phyloP scores from a whole-genome alignment of 2,113 vertebrate species.

The Motacilla tschutschensis region DNA sequence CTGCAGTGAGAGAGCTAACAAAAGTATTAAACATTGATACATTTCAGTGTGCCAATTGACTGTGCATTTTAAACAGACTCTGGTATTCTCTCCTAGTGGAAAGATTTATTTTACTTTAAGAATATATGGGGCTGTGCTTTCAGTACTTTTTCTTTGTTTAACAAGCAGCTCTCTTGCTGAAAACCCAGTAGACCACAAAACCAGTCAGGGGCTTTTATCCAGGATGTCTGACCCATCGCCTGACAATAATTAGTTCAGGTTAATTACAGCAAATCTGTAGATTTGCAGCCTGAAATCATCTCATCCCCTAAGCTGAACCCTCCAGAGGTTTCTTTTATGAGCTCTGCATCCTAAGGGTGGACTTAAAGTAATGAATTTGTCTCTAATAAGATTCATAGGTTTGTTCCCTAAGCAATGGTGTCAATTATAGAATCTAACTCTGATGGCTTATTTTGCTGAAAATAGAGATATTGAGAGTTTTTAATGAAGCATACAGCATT shows the following conservation, averaged over 20 bases:
- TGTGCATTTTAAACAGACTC: conserved; percentile 32
- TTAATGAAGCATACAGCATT: conserved; percentile 20
- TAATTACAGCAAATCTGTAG: conserved; percentile 84
- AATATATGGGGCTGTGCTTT: conserved; percentile 15
- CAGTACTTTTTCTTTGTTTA: conserved; percentile 50
- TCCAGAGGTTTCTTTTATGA: conserved; percentile 79
- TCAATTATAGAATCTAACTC: conserved; percentile 71
- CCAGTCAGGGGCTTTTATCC: conserved; percentile 57
- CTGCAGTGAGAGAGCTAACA: not conserved
- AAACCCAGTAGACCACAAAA: conserved; percentile 55
- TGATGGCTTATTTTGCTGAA: conserved; percentile 71
- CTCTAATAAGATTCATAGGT: conserved; percentile 80
- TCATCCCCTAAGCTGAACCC: conserved; percentile 70
- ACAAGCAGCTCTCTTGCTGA: conserved; percentile 23
- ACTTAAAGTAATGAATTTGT: conserved; percentile 81
- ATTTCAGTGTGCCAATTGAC: conserved; percentile 2
- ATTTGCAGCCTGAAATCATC: conserved; percentile 72
- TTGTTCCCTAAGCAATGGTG: conserved; percentile 74
- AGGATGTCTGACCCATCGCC: conserved; percentile 70
- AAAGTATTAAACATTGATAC: conserved; percentile 17
- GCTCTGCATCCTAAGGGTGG: conserved; percentile 74
- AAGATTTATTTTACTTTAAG: conserved; percentile 39
- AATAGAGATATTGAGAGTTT: conserved; percentile 50
- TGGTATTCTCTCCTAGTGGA: not conserved
- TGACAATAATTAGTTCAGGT: conserved; percentile 85